Conservation (phyloP, 2,888 invertebrate species). For the Rhimphoctona megacephalus region DNA sequence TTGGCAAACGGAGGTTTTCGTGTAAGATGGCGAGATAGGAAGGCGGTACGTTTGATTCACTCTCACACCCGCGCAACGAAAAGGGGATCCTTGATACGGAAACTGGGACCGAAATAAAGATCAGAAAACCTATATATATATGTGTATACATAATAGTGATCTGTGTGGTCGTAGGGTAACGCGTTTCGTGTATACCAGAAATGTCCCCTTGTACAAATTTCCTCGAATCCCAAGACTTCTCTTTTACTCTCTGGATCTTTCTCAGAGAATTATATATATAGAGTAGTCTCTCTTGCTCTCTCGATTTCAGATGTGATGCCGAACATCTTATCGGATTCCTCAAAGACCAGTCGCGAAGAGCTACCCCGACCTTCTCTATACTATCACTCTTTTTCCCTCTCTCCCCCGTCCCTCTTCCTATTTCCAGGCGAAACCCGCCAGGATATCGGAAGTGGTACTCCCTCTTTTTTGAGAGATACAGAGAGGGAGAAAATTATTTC, state of each 20-base stretch:
- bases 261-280: constrained; percentile 13
- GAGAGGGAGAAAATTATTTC: constrained; percentile 47
- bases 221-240: constrained; percentile 55
- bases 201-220: constrained; percentile 65
- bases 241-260: constrained; percentile 41
- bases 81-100: constrained; percentile 26
- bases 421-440: constrained; percentile 34
- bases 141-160: constrained; percentile 45
- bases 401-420: constrained; percentile 1
- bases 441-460: constrained; percentile 14
- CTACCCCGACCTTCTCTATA: constrained; percentile 19
- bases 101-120: constrained; percentile 6
- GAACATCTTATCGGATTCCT: constrained; percentile 68
- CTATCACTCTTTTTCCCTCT: constrained; percentile 23
- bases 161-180: constrained; percentile 62
- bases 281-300: constrained; percentile 46
- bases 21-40: constrained; percentile 67
- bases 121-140: background rate
- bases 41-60: constrained; percentile 66
- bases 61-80: constrained; percentile 45
- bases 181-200: constrained; percentile 60
- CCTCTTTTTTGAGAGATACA: background rate
- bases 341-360: constrained; percentile 54
- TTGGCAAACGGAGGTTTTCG: constrained; percentile 43
- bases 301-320: constrained; percentile 64